Conservation (phyloP, 2,113 vertebrate genomes). For the Crocuta crocuta region DNA sequence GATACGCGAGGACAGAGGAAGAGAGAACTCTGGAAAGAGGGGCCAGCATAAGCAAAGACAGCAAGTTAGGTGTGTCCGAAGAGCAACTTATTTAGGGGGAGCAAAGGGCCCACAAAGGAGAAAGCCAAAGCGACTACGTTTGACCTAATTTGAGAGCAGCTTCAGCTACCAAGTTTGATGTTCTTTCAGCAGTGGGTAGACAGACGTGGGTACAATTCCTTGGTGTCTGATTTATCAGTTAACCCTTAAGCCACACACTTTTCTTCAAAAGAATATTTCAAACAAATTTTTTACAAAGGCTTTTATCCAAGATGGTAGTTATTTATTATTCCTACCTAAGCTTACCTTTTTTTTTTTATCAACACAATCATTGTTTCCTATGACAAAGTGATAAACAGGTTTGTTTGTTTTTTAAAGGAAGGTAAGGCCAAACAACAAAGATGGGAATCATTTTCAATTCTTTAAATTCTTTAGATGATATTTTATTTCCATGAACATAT, state of each 20-base stretch:
- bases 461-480: conserved; percentile 79
- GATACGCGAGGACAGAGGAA: not conserved
- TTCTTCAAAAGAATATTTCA: conserved; percentile 79
- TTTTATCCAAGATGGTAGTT: conserved; percentile 76
- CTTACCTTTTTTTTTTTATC: conserved; percentile 71
- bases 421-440: conserved; percentile 80
- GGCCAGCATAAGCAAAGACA: not conserved
- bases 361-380: conserved; percentile 79
- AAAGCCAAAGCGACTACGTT: not conserved
- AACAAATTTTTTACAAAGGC: conserved; percentile 71
- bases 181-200: not conserved
- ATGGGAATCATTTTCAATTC: conserved; percentile 79
- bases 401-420: conserved; percentile 83
- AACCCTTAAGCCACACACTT: conserved; percentile 55
- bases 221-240: conserved; percentile 61
- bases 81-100: not conserved
- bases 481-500: conserved; percentile 80
- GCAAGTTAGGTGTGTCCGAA: not conserved
- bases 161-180: not conserved
- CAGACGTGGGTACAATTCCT: not conserved
- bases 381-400: conserved; percentile 79
- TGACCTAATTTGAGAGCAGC: conserved; percentile 15
- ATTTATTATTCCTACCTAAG: conserved; percentile 80
- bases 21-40: not conserved
- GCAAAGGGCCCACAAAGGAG: not conserved